These are phyloP conservation scores for Margarornis squamiger DNA, from an alignment of 2,797 vertebrate genomes.

Conservation along the genomic window DNA sequence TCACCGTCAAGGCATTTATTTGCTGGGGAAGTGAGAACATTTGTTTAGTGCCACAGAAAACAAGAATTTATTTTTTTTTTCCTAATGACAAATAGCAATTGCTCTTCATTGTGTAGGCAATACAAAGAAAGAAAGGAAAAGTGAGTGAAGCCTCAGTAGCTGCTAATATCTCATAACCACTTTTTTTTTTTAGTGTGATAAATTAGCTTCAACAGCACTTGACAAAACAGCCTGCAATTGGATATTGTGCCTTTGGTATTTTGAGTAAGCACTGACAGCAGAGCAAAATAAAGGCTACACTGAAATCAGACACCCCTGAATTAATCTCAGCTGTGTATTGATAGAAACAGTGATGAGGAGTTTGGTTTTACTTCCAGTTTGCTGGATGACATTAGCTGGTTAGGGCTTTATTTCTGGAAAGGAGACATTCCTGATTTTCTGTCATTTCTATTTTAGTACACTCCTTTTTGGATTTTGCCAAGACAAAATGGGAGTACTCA, in stretches of 20 bases:
- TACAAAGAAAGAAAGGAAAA: conserved; percentile 19
- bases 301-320: background rate
- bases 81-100: background rate
- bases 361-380: background rate
- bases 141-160: background rate
- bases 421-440: background rate
- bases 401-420: background rate
- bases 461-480: background rate
- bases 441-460: background rate
- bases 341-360: background rate
- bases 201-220: conserved; percentile 7
- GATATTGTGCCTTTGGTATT: background rate
- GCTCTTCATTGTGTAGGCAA: conserved; percentile 18
- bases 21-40: background rate
- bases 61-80: background rate
- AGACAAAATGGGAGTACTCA: background rate
- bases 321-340: background rate
- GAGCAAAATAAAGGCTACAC: background rate
- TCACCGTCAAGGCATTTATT: background rate
- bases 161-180: background rate
- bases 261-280: background rate
- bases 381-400: background rate
- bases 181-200: background rate
- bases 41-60: background rate
- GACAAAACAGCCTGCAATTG: background rate